Percentiles rank a stretch among this genome's conserved stretches.
phyloP scores from a whole-genome alignment of 2,888 invertebrate species.

The Phasia obesa region DNA sequence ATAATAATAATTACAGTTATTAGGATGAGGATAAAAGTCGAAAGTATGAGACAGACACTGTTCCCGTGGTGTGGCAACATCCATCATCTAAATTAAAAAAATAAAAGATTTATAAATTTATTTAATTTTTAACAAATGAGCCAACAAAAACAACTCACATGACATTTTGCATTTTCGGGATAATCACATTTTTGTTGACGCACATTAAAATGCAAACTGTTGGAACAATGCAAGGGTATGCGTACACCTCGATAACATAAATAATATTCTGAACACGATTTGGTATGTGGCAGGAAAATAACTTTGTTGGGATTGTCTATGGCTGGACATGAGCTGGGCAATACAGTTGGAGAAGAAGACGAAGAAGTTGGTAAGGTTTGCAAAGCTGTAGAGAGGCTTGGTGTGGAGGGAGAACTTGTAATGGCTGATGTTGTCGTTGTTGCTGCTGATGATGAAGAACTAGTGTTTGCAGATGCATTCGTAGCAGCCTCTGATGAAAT shows the following conservation, averaged over 20 bases:
- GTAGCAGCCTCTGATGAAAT: constrained; percentile 27
- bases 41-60: constrained; percentile 42
- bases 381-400: not conserved
- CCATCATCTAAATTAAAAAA: constrained; percentile 35
- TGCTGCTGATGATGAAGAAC: not conserved
- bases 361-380: not conserved
- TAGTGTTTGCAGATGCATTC: not conserved
- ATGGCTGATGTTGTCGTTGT: not conserved
- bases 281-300: constrained; percentile 74
- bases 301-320: constrained; percentile 74
- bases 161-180: constrained; percentile 76
- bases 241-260: constrained; percentile 77
- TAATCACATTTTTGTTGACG: constrained; percentile 77
- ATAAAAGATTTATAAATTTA: not conserved
- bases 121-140: not conserved
- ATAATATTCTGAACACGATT: constrained; percentile 78
- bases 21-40: constrained; percentile 74
- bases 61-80: constrained; percentile 53
- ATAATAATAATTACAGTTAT: constrained; percentile 80
- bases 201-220: constrained; percentile 77
- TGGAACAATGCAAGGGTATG: constrained; percentile 77
- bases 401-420: not conserved
- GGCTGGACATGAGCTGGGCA: constrained; percentile 73
- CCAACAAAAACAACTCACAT: constrained; percentile 72
- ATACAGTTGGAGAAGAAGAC: not conserved